Conservation (phyloP, 2,113 vertebrate species). For the Cololabis saira region DNA sequence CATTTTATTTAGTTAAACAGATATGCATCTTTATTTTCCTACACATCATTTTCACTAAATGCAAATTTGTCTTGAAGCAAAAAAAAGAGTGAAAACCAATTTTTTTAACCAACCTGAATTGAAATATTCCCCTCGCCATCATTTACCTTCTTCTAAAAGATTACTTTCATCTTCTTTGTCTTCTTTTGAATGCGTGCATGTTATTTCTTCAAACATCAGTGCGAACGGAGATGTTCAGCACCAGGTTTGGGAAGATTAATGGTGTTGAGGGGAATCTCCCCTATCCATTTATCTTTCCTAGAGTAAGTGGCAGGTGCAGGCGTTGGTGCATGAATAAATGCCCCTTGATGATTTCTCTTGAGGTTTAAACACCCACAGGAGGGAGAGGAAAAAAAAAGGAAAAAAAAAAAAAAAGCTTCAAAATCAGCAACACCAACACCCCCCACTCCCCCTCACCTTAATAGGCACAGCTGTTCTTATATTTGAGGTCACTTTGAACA, state of each 20-base stretch:
- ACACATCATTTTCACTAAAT: too few species aligned
- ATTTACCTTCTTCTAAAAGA: background rate
- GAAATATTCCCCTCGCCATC: background rate
- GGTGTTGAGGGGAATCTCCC: conserved; percentile 43
- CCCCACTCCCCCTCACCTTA: conserved; percentile 23
- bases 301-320: conserved; percentile 74
- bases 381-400: background rate
- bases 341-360: conserved; percentile 70
- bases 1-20: too few species aligned
- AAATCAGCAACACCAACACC: background rate
- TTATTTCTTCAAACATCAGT: conserved; percentile 11
- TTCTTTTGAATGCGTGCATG: background rate
- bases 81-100: too few species aligned
- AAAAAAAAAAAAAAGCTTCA: background rate
- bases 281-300: conserved; percentile 65
- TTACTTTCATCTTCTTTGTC: conserved; percentile 4
- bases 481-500: conserved; percentile 3
- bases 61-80: too few species aligned
- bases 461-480: conserved; percentile 13
- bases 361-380: conserved; percentile 44
- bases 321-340: conserved; percentile 69
- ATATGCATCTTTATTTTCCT: too few species aligned
- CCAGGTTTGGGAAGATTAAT: conserved; percentile 72
- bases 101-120: too few species aligned
- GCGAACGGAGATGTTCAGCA: conserved; percentile 41